Evolutionary conservation across 1,140 invertebrate species (phyloP), one percentile per base, ranked within the genome.

Genomic region (Pantala flavescens): DNA sequence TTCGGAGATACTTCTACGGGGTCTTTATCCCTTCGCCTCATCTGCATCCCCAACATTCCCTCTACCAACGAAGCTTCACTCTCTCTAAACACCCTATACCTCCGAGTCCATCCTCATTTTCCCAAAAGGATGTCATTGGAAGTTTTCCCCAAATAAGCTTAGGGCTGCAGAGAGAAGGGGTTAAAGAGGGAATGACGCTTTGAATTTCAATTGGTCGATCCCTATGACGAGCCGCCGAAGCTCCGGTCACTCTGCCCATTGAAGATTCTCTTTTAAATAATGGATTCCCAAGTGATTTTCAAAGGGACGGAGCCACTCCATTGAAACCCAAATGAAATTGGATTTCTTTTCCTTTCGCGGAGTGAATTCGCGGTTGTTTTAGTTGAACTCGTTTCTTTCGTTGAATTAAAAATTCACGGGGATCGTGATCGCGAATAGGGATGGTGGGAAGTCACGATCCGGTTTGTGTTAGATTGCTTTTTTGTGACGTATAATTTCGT

Each of bases 201-300:
- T 63, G 49, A 63, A 63, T 63, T 63, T 63, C 49, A 63, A 63
- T 63, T 63, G 49, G 49, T 12, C 49, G 49, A 63, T 63, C 49
- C 49, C 49, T 63, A 63, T 63, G 49, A 63, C 49, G 49, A 63
- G 49, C 49, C 49, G 49, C 49, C 49, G 12, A 63, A 63, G 49
- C 49, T 63, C 49, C 49, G 49, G 49, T 63, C 49, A 63, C 49
- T 63, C 49, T 63, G 5, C 28, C 49, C 49, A 7, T 12, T 63
- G n/a, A 63, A 63, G 49, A 16, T 1, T 19, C 49, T 63, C 16
- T 63, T 16, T 21, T 63, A 63, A 63, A 63, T 63, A 63, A 63
- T 63, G 49, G n/a, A 63, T 63, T 63, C 49, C 49, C 49, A 63
- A 63, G 49, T 63, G 49, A 63, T 63, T 63, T 63, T 63, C 49